Base-by-base conservation (phyloP, 2,797 vertebrate species). In the Lindbergichthys nudifrons region DNA sequence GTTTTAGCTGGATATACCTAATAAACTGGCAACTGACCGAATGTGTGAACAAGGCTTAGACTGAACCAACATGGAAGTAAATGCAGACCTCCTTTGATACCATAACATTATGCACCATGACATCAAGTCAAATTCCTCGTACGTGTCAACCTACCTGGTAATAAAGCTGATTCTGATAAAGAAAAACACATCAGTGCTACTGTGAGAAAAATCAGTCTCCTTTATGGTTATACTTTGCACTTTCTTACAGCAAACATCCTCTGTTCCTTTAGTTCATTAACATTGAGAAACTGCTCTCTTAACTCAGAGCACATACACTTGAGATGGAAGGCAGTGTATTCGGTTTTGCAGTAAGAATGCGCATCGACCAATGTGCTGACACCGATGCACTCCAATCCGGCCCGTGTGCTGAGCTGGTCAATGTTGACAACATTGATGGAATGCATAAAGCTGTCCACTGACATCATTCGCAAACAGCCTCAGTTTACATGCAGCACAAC, bases 371-470 rank as follows among this genome's bases (percentile, higher is more conserved):
- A 72, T 86, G 73, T 90, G 90, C 89, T 92, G 88, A 92, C 86
- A 47, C 59, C 39, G 61, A 63, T 57, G 77, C 87, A 85, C 79
- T 88, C 59, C 80, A 82, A 51, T 84, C 70, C 65, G 23, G 75
- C 58, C 51, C 14, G 54, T 82, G 73, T 91, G 90, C 92, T 84
- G 91, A 89, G 77, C 85, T 87, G 83, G 89, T 69, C 80, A 14
- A 57, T 69, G 85, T 74, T 54, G 66, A 84, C 77, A 74, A 79
- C 87, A 89, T 84, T 87, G 88, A 90, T 85, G 86, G 89, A 91
- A 89, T 88, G 85, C 85, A 91, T 89, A 87, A 92, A 91, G 70
- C 87, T 87, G 85, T 89, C 83, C 57, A 42, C 60, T 18, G 58
- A 69, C 75, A 71, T 81, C 87, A 84, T 58, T 69, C 83, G 77